phyloP scores from a whole-genome alignment of 2,888 invertebrate genomes.

The Seira sanloemensis region DNA sequence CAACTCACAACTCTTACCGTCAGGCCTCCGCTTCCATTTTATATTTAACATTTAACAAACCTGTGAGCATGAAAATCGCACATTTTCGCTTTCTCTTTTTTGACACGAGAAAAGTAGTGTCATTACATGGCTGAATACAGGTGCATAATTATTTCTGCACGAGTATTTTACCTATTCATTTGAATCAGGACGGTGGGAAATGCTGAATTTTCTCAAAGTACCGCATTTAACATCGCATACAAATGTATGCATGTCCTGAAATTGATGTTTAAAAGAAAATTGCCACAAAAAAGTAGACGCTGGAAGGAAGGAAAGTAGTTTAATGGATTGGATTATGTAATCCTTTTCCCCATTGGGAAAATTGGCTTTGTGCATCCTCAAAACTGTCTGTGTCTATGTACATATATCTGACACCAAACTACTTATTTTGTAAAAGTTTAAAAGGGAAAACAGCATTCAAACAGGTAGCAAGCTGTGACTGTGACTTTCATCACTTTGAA shows the following conservation, averaged over 20 bases:
- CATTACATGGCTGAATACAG: neutral
- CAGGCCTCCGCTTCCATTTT: neutral
- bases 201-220: too few species aligned
- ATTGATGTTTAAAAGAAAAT: too few species aligned
- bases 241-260: too few species aligned
- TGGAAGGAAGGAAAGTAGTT: conserved; percentile 3
- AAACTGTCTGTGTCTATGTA: neutral
- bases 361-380: neutral
- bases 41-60: neutral
- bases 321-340: conserved; percentile 9
- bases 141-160: neutral
- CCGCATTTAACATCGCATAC: too few species aligned
- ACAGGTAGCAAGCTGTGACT: conserved; percentile 16
- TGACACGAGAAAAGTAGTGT: neutral
- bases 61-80: neutral
- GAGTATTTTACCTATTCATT: too few species aligned
- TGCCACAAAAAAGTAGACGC: too few species aligned
- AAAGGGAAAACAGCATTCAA: neutral
- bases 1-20: neutral
- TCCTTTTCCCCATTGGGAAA: conserved; percentile 3
- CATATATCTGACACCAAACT: too few species aligned
- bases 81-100: neutral
- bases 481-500: conserved; percentile 9
- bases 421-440: too few species aligned
- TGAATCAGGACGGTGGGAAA: too few species aligned